Base-by-base conservation (phyloP, 2,113 vertebrate genomes). In the Stigmatopora argus region DNA sequence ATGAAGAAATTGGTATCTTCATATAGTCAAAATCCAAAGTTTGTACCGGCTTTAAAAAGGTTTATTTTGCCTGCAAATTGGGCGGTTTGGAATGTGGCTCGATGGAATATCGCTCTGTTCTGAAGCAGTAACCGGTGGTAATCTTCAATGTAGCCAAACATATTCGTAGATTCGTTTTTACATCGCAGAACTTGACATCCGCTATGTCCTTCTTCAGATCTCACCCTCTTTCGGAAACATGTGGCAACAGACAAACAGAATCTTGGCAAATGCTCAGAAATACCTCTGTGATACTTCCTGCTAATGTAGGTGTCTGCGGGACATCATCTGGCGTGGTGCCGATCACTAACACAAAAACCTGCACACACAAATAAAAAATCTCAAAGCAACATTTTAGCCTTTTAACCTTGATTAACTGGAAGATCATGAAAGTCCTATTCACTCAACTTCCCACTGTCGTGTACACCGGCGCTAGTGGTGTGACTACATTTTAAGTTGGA, bases 401-500 rank as follows among this genome's bases (percentile, higher is more conserved):
- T 35, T 19, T 41, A 59, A 59, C 34, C 15, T 19, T 38, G 35
- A 41, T 41, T 4, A 41, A 41, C 18, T 44, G 15, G 58, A 13
- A 11, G 34, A 41, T 38, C 18, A 59, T 19, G 7, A 38, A 59
- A 56, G 47, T 66, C 44, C 58, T 51, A 53, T 66, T 68, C 47
- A 49, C 8, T 19, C 3, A 26, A 34, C 31, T 57, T 69, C 31
- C 19, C 21, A 46, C 49, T n/a, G 47, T 49, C 49, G 46, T 64
- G 51, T 66, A 65, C 59, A 69, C 63, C 18, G 38, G 64, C 73
- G 75, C 34, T 60, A 67, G 57, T 57, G 71, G 82, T 79, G 70
- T 72, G 67, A 77, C 78, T 70, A 81, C 78, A 80, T 79, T 78
- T 52, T 64, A 66, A 73, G 48, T 64, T 65, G 58, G 67, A 64